Evolutionary conservation across 2,113 vertebrate genomes (phyloP), one percentile per base, ranked within the genome.

Genomic region (Archilochus colubris): DNA sequence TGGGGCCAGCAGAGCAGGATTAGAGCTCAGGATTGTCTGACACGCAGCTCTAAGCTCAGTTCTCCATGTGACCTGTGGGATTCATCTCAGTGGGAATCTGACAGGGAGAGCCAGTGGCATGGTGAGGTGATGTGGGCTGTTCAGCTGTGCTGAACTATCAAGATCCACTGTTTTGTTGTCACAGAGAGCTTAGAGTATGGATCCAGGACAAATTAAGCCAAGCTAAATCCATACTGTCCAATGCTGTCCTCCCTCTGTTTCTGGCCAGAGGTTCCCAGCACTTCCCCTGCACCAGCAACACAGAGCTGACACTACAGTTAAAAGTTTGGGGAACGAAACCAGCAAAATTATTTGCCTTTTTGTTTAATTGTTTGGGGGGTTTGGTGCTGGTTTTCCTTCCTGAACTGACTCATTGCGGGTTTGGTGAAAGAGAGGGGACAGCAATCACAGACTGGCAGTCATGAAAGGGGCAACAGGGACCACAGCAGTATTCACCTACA

Each of bases 91-190:
- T 40, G 82, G 82, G 81, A 89, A 91, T 87, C 27, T 66, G 36
- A 85, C 74, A 85, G 50, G n/a, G 4, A 58, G 40, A 89, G 63
- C 92, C 75, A 79, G 79, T 2, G 12, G 70, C 28, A 72, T 0
- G 0, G 67, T 54, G 63, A 21, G 77, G 40, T 76, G 54, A 75
- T 48, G n/a, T 9, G 4, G 53, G 30, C 66, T 85, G 66, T 85
- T 96, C 95, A 95, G 90, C 90, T 91, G 85, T 66, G 79, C 85
- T 9, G 18, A 63, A 44, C 77, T 84, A 51, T 85, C 91, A 95
- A 84, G 74, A 89, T 93, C 78, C 33, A 2, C 1, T 4, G 31
- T 61, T 86, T 77, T 74, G 77, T 72, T 89, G 69, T 72, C 77
- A 87, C 54, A 53, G 79, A 72, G 53, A 84, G 3, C 5, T 68